phyloP scores from a whole-genome alignment of 1,140 invertebrate species.

The Nasonia vitripennis region DNA sequence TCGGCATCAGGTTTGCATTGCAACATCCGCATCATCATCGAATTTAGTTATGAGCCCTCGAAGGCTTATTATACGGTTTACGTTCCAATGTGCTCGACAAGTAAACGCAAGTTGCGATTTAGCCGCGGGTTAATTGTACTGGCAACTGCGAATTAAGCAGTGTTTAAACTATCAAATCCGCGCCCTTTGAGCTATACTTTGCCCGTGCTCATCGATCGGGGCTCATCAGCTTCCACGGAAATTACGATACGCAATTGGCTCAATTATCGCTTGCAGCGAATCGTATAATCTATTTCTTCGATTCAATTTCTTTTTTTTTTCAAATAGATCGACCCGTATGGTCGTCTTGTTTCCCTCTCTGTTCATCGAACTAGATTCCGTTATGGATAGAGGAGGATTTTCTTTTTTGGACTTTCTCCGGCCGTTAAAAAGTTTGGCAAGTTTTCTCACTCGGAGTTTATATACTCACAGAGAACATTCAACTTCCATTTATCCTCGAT shows the following conservation, averaged over 20 bases:
- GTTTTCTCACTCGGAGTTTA: not conserved
- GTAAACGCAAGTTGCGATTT: not conserved
- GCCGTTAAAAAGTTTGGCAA: constrained; percentile 32
- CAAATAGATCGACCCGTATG: not conserved
- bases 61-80: not conserved
- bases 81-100: not conserved
- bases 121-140: not conserved
- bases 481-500: constrained; percentile 80
- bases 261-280: not conserved
- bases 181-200: not conserved
- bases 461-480: constrained; percentile 78
- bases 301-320: not conserved
- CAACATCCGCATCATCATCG: not conserved
- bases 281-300: not conserved
- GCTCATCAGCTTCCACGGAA: no score
- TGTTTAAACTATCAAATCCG: not conserved
- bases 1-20: no score
- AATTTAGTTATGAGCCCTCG: not conserved
- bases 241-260: no score
- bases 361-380: constrained; percentile 31
- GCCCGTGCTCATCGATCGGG: no score
- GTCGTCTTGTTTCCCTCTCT: not conserved
- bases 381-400: constrained; percentile 34
- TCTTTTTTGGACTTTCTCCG: constrained; percentile 11
- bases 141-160: not conserved